Evolutionary conservation across 2,797 vertebrate genomes (phyloP).

Genomic region (Hippoglossus hippoglossus): DNA sequence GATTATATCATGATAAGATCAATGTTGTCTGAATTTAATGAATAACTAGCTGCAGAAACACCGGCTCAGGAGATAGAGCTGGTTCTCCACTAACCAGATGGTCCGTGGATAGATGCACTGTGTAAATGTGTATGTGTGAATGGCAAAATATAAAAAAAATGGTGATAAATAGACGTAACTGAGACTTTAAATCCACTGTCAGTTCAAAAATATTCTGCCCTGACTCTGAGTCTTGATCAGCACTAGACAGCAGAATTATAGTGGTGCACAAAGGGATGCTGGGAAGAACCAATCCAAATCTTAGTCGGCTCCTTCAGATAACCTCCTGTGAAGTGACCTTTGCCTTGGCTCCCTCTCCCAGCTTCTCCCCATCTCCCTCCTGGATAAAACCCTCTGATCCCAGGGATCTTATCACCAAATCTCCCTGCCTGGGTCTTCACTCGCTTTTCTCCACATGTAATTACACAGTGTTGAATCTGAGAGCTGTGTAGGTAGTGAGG

Average conservation of each 20-base stretch:
- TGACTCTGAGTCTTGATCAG: conserved; percentile 14
- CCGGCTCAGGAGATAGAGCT: neutral
- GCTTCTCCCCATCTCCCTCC: conserved; percentile 62
- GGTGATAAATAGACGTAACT: neutral
- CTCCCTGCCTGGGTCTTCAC: conserved; percentile 47
- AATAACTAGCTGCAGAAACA: neutral
- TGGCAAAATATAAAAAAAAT: no score
- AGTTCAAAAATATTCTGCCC: conserved; percentile 5
- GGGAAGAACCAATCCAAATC: conserved; percentile 56
- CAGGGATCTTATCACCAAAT: conserved; percentile 70
- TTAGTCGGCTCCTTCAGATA: conserved; percentile 46
- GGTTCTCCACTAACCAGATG: no score
- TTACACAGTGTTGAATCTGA: conserved; percentile 60
- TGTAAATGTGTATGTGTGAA: no score
- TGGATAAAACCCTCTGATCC: conserved; percentile 73
- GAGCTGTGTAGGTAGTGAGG: conserved; percentile 33
- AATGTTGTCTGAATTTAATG: no score
- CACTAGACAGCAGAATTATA: conserved; percentile 27
- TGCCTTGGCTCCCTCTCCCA: conserved; percentile 51
- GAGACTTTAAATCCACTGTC: neutral
- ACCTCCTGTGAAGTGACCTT: conserved; percentile 67
- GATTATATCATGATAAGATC: no score
- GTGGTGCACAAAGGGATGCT: conserved; percentile 20
- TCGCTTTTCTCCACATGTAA: conserved; percentile 72
- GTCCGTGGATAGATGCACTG: neutral